phyloP scores from a whole-genome alignment of 2,113 vertebrate species.

The Chinchilla lanigera region DNA sequence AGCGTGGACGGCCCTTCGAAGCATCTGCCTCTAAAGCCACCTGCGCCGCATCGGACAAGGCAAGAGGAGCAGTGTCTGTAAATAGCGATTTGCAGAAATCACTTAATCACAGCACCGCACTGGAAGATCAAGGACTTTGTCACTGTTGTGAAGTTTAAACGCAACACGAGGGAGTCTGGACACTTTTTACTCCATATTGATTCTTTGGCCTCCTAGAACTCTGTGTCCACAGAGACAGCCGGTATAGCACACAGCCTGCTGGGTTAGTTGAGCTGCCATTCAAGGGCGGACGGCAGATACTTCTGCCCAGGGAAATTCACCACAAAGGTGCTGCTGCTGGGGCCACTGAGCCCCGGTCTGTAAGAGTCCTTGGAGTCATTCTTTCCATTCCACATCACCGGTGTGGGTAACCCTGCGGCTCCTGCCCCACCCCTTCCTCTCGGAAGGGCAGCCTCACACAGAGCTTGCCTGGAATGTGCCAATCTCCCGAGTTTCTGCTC shows the following conservation, averaged over 20 bases:
- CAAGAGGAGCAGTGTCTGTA: background rate
- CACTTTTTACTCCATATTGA: background rate
- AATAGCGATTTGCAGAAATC: background rate
- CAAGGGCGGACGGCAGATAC: background rate
- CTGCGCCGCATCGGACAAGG: background rate
- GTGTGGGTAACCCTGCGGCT: conserved; percentile 34
- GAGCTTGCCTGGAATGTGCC: background rate
- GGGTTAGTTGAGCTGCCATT: conserved; percentile 63
- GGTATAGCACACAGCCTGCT: background rate
- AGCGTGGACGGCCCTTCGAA: background rate
- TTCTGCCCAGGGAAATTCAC: conserved; percentile 63
- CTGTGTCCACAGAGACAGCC: background rate
- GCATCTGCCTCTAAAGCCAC: background rate
- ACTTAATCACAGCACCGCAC: background rate
- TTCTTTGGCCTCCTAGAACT: conserved; percentile 11
- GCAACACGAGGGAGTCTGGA: background rate
- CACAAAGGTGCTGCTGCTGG: background rate
- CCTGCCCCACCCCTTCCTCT: conserved; percentile 30
- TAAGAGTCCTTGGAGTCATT: conserved; percentile 61
- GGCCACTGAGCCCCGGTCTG: conserved; percentile 45
- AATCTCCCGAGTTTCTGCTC: background rate
- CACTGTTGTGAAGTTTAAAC: background rate
- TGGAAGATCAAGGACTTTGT: background rate
- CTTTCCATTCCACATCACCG: conserved; percentile 58
- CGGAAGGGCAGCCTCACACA: background rate